Evolutionary conservation across 2,888 invertebrate genomes (phyloP).

Genomic region (Keiferia lycopersicella): DNA sequence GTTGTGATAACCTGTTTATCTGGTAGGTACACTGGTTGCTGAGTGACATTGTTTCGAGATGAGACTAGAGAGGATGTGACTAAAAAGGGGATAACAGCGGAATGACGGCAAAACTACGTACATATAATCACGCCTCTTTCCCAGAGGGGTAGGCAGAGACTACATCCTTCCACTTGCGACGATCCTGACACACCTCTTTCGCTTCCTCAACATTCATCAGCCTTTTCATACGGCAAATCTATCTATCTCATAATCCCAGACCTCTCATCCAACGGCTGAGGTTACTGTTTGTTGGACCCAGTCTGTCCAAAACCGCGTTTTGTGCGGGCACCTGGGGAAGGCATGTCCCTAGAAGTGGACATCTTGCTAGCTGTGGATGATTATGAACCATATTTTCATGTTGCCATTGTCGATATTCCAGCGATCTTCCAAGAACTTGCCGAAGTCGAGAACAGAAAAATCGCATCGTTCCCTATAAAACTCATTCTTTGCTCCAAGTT

Average conservation of each 20-base stretch:
- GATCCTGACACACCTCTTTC: too few relatives aligned
- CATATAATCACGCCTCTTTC: too few relatives aligned
- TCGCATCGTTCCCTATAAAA: neutral
- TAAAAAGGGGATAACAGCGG: neutral
- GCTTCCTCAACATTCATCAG: too few relatives aligned
- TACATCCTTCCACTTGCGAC: too few relatives aligned
- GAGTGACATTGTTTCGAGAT: slow-evolving; percentile 40
- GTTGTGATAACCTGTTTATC: slow-evolving; percentile 57
- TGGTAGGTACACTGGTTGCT: slow-evolving; percentile 44
- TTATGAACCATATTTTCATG: too few relatives aligned
- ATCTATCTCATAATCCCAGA: too few relatives aligned
- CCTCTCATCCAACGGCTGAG: too few relatives aligned
- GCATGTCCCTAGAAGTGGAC: neutral
- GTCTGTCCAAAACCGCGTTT: too few relatives aligned
- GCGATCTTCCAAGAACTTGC: neutral
- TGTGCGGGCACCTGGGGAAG: too few relatives aligned
- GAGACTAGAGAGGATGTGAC: neutral
- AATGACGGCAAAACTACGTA: neutral
- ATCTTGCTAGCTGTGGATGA: too few relatives aligned
- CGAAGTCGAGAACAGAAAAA: neutral
- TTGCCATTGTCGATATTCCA: neutral
- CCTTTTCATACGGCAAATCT: too few relatives aligned
- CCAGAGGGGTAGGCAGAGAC: too few relatives aligned
- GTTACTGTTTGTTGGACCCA: neutral
- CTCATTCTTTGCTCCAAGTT: neutral